Conservation (phyloP, 92 coral and sea anemone genomes). For the Paragorgia papillata region DNA sequence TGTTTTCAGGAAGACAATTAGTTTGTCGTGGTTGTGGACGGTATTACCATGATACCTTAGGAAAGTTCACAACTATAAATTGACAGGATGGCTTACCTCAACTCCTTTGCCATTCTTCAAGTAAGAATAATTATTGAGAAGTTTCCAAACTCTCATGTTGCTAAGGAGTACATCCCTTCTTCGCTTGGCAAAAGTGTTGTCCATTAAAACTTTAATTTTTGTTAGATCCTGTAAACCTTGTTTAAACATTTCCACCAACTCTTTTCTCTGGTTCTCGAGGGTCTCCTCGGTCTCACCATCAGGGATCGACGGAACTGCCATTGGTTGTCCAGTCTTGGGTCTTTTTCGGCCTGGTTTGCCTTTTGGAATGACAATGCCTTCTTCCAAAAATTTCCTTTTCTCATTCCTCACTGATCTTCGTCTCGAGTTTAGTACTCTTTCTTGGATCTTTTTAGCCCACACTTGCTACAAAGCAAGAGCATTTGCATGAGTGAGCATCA, state of each 20-base stretch:
- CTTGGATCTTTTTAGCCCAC: slow-evolving; percentile 49
- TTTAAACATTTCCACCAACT: slow-evolving; percentile 34
- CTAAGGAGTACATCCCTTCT: slow-evolving; percentile 30
- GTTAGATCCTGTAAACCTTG: slow-evolving; percentile 32
- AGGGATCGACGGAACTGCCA: slow-evolving; percentile 50
- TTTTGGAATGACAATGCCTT: slow-evolving; percentile 38
- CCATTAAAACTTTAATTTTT: no score
- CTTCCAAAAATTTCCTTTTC: slow-evolving; percentile 39
- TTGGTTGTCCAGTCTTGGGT: neutral
- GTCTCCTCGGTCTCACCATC: slow-evolving; percentile 65
- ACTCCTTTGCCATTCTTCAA: slow-evolving; percentile 38
- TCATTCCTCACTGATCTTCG: slow-evolving; percentile 33
- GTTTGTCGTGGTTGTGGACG: neutral
- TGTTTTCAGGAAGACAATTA: neutral
- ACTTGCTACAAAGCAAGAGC: slow-evolving; percentile 51
- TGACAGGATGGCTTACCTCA: neutral
- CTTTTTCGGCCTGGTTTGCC: slow-evolving; percentile 52
- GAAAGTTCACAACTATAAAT: neutral
- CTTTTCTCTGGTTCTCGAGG: slow-evolving; percentile 25
- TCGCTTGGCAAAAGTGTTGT: slow-evolving; percentile 43
- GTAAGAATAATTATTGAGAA: slow-evolving; percentile 40
- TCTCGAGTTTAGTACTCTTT: slow-evolving; percentile 37
- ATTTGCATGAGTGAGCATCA: no score
- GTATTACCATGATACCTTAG: neutral
- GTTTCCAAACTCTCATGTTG: slow-evolving; percentile 42